phyloP scores from a whole-genome alignment of 2,888 invertebrate genomes.

The Sphecodes monilicornis region DNA sequence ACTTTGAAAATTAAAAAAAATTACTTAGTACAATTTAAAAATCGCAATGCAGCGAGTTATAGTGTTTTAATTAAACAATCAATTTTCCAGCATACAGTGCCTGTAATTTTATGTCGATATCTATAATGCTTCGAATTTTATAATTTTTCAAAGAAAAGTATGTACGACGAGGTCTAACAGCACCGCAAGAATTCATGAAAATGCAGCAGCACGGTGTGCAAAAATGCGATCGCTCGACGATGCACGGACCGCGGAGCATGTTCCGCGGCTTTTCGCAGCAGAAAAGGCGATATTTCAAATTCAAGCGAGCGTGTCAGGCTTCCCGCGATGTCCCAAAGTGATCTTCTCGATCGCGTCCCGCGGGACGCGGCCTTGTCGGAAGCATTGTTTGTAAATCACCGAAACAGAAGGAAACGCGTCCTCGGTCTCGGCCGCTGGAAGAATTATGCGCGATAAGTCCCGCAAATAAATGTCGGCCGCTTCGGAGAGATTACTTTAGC shows the following conservation, averaged over 20 bases:
- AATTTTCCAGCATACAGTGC: neutral
- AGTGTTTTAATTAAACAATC: neutral
- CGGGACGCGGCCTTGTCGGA: neutral
- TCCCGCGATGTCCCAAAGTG: neutral
- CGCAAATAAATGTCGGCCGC: slow-evolving; percentile 12
- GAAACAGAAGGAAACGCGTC: slow-evolving; percentile 4
- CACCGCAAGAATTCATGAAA: neutral
- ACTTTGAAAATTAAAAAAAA: neutral
- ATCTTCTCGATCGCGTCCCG: neutral
- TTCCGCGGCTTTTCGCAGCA: neutral
- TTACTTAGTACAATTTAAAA: neutral
- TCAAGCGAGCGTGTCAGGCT: slow-evolving; percentile 2
- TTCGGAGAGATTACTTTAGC: slow-evolving; percentile 24
- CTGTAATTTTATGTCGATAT: neutral
- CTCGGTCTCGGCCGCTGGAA: neutral
- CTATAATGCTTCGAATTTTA: neutral
- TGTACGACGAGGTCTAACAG: neutral
- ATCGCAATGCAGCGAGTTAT: neutral
- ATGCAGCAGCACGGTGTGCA: neutral
- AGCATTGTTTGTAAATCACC: neutral
- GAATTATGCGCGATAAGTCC: slow-evolving; percentile 33
- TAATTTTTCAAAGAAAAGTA: neutral
- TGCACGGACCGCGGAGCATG: neutral
- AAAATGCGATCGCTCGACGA: neutral
- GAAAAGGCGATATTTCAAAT: neutral